A percentile compares a stretch with the other conserved stretches of the same genome.
phyloP scores from a whole-genome alignment of 2,797 vertebrate species.

The Podarcis siculus region DNA sequence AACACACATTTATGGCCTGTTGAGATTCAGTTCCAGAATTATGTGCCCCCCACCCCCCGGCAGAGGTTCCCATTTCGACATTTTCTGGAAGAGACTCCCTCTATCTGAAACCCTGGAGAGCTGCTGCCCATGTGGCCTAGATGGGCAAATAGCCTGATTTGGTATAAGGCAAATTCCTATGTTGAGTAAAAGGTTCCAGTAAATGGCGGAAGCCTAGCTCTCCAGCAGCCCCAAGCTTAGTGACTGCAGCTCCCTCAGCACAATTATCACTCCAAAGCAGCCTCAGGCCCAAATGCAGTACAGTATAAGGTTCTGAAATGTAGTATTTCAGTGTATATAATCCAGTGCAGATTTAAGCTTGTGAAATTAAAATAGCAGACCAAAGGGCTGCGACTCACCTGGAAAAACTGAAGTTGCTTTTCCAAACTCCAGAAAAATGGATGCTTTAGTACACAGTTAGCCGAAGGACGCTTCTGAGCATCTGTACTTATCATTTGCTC shows the following conservation, averaged over 20 bases:
- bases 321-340: too few relatives aligned
- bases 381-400: slow-evolving; percentile 79
- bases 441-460: slow-evolving; percentile 91
- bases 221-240: not conserved
- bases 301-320: not conserved
- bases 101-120: too few relatives aligned
- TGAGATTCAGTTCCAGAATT: not conserved
- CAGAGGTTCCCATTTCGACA: too few relatives aligned
- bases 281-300: too few relatives aligned
- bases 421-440: slow-evolving; percentile 98
- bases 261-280: not conserved
- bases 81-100: too few relatives aligned
- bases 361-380: not conserved
- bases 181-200: too few relatives aligned
- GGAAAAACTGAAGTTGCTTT: slow-evolving; percentile 97
- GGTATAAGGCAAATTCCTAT: too few relatives aligned
- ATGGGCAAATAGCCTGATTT: too few relatives aligned
- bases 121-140: too few relatives aligned
- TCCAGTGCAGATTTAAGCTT: not conserved
- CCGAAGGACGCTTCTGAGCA: slow-evolving; percentile 88
- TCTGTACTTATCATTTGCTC: slow-evolving; percentile 94
- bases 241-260: not conserved
- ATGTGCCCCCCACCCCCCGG: not conserved
- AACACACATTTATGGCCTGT: not conserved
- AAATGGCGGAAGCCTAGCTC: not conserved